Evolutionary conservation across 2,797 vertebrate species (phyloP).

Genomic region (Pangasius macronema): DNA sequence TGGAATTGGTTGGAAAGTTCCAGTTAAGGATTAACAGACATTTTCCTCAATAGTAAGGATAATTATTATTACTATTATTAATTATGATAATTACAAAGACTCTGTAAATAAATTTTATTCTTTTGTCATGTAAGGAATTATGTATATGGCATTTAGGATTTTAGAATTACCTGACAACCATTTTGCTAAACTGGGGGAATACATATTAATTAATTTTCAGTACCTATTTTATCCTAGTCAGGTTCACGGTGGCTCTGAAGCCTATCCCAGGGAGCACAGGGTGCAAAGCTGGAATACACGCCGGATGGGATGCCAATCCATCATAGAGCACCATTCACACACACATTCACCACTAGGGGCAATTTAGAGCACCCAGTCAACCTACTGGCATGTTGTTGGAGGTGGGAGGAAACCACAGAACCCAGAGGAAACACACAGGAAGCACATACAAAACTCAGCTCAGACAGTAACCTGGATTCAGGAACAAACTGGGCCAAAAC

Average conservation of each 20-base stretch:
- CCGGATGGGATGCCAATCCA: not conserved
- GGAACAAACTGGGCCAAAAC: not conserved
- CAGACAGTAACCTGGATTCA: not conserved
- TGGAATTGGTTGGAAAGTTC: not conserved
- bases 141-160: not conserved
- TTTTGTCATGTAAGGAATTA: not conserved
- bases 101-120: not conserved
- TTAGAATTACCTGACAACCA: not conserved
- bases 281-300: not conserved
- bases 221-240: not conserved
- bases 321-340: not conserved
- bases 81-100: not conserved
- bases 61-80: not conserved
- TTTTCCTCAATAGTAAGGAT: not conserved
- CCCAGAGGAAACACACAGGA: not conserved
- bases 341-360: not conserved
- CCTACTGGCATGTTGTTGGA: not conserved
- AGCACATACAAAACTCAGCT: not conserved
- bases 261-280: too few relatives aligned
- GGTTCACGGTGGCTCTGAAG: too few relatives aligned
- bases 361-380: not conserved
- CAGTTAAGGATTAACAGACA: not conserved
- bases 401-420: not conserved
- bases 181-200: not conserved
- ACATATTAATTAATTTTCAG: too few relatives aligned